Conservation (phyloP, 1,140 invertebrate genomes). For the Cotesia chilonis region DNA sequence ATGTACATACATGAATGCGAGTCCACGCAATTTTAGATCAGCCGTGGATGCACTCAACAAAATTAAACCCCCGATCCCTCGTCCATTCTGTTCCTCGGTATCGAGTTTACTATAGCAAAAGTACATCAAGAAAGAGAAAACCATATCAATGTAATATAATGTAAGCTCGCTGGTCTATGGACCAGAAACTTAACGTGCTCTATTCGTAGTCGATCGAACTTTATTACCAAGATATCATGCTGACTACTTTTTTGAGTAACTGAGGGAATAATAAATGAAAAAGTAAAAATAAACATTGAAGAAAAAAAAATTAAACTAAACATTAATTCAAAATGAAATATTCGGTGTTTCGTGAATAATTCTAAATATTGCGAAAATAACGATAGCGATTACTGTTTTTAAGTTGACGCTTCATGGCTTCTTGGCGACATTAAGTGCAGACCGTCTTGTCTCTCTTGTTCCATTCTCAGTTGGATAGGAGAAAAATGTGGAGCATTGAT, state of each 20-base stretch:
- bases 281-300: neutral
- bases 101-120: neutral
- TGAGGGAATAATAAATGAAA: neutral
- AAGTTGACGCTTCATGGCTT: neutral
- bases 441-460: no score
- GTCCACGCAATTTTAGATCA: conserved; percentile 26
- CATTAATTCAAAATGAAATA: no score
- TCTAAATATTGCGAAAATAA: no score
- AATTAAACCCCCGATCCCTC: conserved; percentile 26
- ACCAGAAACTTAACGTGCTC: neutral
- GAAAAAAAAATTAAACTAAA: neutral
- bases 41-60: conserved; percentile 35
- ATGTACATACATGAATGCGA: neutral
- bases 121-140: neutral
- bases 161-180: neutral
- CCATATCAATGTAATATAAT: conserved; percentile 18
- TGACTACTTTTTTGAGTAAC: neutral
- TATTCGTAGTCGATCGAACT: conserved; percentile 28
- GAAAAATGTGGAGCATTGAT: conserved; percentile 32
- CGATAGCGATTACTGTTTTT: neutral
- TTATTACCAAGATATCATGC: conserved; percentile 6
- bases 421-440: neutral
- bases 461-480: neutral
- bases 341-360: no score
- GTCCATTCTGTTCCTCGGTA: no score